Percentiles rank a stretch among this genome's conserved stretches.
These are phyloP conservation scores for Ethmia dodecea DNA, from an alignment of 2,888 invertebrate species.

Conservation along the genomic window DNA sequence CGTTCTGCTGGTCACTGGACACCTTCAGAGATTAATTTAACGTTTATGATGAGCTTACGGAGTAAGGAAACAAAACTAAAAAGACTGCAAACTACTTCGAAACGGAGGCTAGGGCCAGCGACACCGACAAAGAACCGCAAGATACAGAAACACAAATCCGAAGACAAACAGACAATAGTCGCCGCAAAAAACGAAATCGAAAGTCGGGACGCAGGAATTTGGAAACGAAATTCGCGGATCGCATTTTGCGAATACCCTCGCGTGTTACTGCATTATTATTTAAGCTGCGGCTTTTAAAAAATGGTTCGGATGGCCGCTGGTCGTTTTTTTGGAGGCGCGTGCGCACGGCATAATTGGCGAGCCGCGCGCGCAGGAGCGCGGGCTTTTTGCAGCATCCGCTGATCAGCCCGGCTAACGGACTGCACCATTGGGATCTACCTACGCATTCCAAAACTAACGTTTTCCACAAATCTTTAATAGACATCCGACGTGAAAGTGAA, in stretches of 20 bases:
- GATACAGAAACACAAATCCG: conserved; percentile 48
- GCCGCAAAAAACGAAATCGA: conserved; percentile 53
- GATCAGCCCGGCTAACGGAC: no score
- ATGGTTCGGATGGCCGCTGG: conserved; percentile 57
- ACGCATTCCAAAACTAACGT: no score
- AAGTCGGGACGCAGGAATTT: conserved; percentile 55
- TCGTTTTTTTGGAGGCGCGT: conserved; percentile 72
- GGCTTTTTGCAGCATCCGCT: conserved; percentile 39
- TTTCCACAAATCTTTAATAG: no score
- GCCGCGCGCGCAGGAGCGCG: conserved; percentile 45
- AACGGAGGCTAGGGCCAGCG: background rate
- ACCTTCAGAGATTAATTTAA: no score
- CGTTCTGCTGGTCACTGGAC: no score
- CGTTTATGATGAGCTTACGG: no score
- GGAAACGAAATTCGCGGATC: conserved; percentile 71
- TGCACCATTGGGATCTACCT: no score
- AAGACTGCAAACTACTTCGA: conserved; percentile 21
- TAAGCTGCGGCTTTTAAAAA: conserved; percentile 66
- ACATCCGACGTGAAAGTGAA: no score
- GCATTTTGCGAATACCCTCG: conserved; percentile 74
- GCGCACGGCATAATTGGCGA: conserved; percentile 68
- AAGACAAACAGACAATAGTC: conserved; percentile 64
- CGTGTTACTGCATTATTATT: conserved; percentile 78
- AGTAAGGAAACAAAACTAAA: no score
- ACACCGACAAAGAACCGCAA: conserved; percentile 39